Percentiles rank a stretch among this genome's conserved stretches.
Evolutionary conservation across 1,140 invertebrate genomes (phyloP).

Genomic region (Leptopilina boulardi): DNA sequence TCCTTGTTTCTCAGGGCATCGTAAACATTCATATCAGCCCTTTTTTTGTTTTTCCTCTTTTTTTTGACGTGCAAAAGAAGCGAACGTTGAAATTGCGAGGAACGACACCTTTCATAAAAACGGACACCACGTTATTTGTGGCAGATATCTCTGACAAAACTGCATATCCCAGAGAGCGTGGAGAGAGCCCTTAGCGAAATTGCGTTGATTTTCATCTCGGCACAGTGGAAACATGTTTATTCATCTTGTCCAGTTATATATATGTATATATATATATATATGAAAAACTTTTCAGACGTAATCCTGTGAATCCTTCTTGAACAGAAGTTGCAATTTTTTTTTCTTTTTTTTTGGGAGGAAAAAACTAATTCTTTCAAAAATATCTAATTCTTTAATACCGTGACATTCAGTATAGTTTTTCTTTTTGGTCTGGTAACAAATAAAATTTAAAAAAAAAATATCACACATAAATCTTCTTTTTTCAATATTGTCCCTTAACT

Average conservation of each 20-base stretch:
- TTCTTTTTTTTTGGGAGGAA: no score
- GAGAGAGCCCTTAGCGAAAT: background rate
- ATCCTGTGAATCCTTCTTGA: background rate
- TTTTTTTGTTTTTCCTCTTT: no score
- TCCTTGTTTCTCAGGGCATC: slow-evolving; percentile 46
- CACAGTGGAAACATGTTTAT: background rate
- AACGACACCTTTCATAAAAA: slow-evolving; percentile 18
- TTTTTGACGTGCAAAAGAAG: slow-evolving; percentile 42
- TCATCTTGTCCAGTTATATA: background rate
- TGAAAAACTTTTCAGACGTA: background rate
- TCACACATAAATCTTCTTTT: background rate
- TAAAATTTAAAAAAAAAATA: background rate
- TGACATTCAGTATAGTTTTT: background rate
- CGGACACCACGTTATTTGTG: background rate
- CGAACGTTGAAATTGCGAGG: background rate
- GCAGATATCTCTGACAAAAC: slow-evolving; percentile 1
- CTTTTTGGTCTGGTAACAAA: background rate
- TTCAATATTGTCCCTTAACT: background rate
- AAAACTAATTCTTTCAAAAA: background rate
- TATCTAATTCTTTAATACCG: background rate
- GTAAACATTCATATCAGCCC: slow-evolving; percentile 58
- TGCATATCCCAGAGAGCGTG: background rate
- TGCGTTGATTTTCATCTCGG: slow-evolving; percentile 12
- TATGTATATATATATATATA: background rate
- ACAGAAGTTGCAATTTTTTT: no score